Evolutionary conservation across 2,888 invertebrate species (phyloP).

Genomic region (Lamellibrachia satsuma): DNA sequence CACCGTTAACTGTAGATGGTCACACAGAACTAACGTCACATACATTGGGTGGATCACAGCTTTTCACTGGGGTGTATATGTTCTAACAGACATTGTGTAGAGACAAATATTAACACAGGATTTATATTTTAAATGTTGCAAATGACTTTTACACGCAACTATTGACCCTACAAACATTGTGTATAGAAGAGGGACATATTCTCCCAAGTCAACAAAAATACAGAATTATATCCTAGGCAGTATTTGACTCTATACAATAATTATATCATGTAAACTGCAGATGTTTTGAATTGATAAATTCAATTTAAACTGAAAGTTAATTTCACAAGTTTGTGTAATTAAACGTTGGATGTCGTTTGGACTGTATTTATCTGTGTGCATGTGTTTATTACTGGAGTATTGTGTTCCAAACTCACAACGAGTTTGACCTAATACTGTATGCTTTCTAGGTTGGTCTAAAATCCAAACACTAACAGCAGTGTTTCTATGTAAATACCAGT

Average conservation of each 20-base stretch:
- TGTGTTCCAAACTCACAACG: not conserved
- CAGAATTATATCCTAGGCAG: not conserved
- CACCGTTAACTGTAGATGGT: not conserved
- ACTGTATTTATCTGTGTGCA: not conserved
- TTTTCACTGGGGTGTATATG: not conserved
- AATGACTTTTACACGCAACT: no score
- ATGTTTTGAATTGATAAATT: no score
- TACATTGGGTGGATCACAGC: not conserved
- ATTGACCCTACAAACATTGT: no score
- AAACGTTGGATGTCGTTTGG: not conserved
- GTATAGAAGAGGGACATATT: not conserved
- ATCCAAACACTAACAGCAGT: not conserved
- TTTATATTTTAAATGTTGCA: no score
- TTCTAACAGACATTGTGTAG: not conserved
- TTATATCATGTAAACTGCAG: not conserved
- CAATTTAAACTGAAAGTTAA: no score
- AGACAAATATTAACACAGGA: not conserved
- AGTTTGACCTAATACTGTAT: not conserved
- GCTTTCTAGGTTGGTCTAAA: not conserved
- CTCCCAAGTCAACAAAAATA: not conserved
- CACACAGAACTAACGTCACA: not conserved
- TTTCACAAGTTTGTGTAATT: no score
- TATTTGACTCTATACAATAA: not conserved
- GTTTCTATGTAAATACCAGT: not conserved
- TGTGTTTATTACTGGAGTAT: not conserved